Evolutionary conservation across 2,797 vertebrate species (phyloP).

Genomic region (Scomberomorus guttatus): DNA sequence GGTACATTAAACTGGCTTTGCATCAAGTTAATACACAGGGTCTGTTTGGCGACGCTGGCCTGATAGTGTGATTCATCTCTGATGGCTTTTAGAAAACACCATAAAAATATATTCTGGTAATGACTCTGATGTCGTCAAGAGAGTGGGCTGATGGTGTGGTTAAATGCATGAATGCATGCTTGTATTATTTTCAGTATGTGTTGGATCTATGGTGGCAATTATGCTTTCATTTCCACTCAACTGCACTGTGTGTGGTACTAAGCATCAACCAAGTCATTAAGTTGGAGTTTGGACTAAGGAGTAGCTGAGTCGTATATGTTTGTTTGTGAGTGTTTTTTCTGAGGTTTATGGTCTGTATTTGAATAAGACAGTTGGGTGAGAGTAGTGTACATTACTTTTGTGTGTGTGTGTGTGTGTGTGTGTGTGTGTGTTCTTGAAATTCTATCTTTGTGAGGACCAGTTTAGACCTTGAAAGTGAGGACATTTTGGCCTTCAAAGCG

Average conservation of each 20-base stretch:
- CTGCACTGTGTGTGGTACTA: constrained; percentile 77
- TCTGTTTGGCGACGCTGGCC: constrained; percentile 67
- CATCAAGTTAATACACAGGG: constrained; percentile 72
- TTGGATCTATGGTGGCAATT: constrained; percentile 84
- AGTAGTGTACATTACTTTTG: constrained; percentile 51
- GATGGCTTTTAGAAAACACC: constrained; percentile 81
- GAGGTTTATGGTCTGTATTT: constrained; percentile 76
- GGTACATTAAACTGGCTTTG: constrained; percentile 83
- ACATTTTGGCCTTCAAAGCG: constrained; percentile 11
- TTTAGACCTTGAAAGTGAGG: constrained; percentile 16
- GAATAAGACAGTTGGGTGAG: constrained; percentile 69
- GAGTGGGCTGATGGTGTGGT: constrained; percentile 79
- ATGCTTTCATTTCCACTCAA: constrained; percentile 84
- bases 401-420: constrained; percentile 39
- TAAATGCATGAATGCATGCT: constrained; percentile 84
- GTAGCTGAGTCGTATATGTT: constrained; percentile 70
- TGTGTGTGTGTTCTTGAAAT: constrained; percentile 27
- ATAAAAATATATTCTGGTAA: constrained; percentile 82
- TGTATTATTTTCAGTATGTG: constrained; percentile 83
- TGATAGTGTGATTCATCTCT: constrained; percentile 77
- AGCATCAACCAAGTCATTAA: constrained; percentile 82
- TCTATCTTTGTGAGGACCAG: constrained; percentile 37
- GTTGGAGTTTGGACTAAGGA: constrained; percentile 75
- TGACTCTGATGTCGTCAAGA: constrained; percentile 78
- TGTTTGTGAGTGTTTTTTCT: constrained; percentile 67